Base-by-base conservation (phyloP, 2,113 vertebrate species). In the Chaetorhynchus papuensis region DNA sequence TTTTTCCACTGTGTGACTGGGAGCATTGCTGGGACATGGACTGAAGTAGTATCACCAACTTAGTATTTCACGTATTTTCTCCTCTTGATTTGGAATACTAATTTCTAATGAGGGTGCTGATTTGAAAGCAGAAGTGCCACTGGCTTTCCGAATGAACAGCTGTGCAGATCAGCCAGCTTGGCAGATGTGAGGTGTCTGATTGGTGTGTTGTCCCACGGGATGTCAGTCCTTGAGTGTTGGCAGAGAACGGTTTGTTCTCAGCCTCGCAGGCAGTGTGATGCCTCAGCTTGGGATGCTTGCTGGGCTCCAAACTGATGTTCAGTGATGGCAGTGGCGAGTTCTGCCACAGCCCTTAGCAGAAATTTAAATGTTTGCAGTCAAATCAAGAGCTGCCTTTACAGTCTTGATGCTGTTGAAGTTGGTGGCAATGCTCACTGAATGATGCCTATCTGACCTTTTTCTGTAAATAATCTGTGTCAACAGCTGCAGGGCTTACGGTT, bases 221-320 rank as follows among this genome's bases (percentile, higher is more conserved):
- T 13, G 15, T 42, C 39, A 2, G 19, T 41, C 45, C 22, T 7
- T 7, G 27, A 16, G 24, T 21, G 15, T 5, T 52, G 3, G 4
- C 21, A 14, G 41, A 35, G 76, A 47, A 3, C 2, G 0, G 33
- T 27, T 30, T 57, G 42, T 19, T 14, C 2, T 33, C 8, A 2
- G 8, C 44, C 49, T 17, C 33, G 0, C 2, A 13, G n/a, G 1
- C 13, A 3, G 0, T 5, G 6, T 2, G 1, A 3, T n/a, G 13
- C 39, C 45, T 20, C 44, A 17, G 42, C 49, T 27, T 9, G 13
- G 19, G 37, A 2, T 5, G 53, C 45, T 31, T 1, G 0, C 17
- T 31, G 41, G 13, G 16, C 37, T 2, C 4, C 47, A 19, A 4
- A 10, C 21, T 11, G 27, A 6, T 47, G 41, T 17, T n/a, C 54